Evolutionary conservation across 2,113 vertebrate species (phyloP).

Genomic region (Dasyornis broadbenti): DNA sequence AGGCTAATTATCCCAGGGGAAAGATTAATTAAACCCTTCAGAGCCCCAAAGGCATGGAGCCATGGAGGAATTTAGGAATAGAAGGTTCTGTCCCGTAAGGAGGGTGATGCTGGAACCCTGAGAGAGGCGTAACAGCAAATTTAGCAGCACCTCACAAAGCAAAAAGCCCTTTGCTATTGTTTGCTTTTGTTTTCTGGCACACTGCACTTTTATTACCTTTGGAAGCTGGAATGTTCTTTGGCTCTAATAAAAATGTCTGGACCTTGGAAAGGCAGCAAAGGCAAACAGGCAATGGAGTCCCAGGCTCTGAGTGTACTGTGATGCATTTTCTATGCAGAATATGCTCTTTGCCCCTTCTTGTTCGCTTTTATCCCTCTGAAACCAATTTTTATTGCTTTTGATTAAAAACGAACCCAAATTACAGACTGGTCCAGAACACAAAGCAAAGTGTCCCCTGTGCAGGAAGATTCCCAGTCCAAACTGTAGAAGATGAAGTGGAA

Average conservation of each 20-base stretch:
- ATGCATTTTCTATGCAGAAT: not conserved
- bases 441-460: not conserved
- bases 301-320: not conserved
- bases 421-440: not conserved
- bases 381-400: not conserved
- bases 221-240: conserved; percentile 15
- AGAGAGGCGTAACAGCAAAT: not conserved
- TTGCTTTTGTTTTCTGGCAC: not conserved
- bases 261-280: not conserved
- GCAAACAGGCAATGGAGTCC: not conserved
- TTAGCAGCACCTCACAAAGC: not conserved
- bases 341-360: not conserved
- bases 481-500: not conserved
- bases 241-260: not conserved
- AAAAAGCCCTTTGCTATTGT: not conserved
- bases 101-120: not conserved
- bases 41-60: not conserved
- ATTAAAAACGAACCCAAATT: not conserved
- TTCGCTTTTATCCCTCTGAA: not conserved
- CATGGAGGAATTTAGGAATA: not conserved
- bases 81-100: not conserved
- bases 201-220: not conserved
- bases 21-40: not conserved
- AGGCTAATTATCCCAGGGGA: not conserved
- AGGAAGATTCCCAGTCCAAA: not conserved